Evolutionary conservation across 2,888 invertebrate species (phyloP).

Genomic region (Dryococelus australis): DNA sequence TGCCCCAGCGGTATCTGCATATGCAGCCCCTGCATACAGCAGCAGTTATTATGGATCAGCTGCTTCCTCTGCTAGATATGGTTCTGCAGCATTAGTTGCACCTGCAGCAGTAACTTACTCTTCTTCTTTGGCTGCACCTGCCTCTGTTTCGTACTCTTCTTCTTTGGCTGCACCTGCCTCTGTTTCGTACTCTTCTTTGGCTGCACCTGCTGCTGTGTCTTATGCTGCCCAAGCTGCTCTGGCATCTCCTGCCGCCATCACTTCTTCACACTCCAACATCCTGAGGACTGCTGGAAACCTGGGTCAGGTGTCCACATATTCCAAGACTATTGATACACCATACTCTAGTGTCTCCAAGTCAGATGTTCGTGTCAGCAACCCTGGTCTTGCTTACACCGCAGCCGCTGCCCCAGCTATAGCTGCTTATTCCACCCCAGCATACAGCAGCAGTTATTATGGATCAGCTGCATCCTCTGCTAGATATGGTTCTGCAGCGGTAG

Average conservation of each 20-base stretch:
- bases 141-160: not conserved
- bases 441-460: constrained; percentile 50
- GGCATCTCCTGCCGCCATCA: constrained; percentile 46
- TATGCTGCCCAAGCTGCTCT: constrained; percentile 41
- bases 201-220: constrained; percentile 49
- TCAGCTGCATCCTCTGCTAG: too few relatives aligned
- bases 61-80: not conserved
- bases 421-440: constrained; percentile 55
- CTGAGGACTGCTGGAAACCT: too few relatives aligned
- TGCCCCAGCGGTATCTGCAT: constrained; percentile 41
- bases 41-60: constrained; percentile 19
- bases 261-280: constrained; percentile 31
- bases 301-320: too few relatives aligned
- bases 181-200: constrained; percentile 32
- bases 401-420: constrained; percentile 43
- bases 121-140: not conserved
- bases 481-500: not conserved
- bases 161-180: not conserved
- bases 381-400: constrained; percentile 46
- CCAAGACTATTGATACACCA: too few relatives aligned
- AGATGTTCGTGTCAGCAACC: too few relatives aligned
- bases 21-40: constrained; percentile 44
- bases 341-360: too few relatives aligned
- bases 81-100: not conserved
- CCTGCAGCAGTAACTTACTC: not conserved